Percentiles rank a stretch among this genome's conserved stretches.
These are phyloP conservation scores for Xylophagus ater DNA, from an alignment of 2,888 invertebrate genomes.

Conservation along the genomic window DNA sequence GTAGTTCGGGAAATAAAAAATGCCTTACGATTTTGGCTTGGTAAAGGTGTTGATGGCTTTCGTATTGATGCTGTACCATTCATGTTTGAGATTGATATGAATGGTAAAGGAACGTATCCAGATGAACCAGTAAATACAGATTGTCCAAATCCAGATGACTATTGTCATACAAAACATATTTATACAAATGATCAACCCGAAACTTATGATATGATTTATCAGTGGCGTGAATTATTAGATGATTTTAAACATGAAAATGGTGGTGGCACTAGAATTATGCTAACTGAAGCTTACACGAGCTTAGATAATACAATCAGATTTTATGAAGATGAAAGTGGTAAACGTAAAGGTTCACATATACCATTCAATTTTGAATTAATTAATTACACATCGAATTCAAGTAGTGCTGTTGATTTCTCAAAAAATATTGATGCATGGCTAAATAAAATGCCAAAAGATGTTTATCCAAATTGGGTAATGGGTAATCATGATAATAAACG, in stretches of 20 bases:
- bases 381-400: slow-evolving; percentile 38
- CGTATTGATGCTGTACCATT: slow-evolving; percentile 44
- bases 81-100: slow-evolving; percentile 42
- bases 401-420: slow-evolving; percentile 42
- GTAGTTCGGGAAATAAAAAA: slow-evolving; percentile 54
- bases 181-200: slow-evolving; percentile 45
- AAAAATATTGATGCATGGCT: slow-evolving; percentile 44
- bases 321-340: slow-evolving; percentile 40
- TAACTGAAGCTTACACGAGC: slow-evolving; percentile 47
- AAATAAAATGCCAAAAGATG: slow-evolving; percentile 42
- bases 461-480: slow-evolving; percentile 51
- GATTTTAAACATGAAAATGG: slow-evolving; percentile 45
- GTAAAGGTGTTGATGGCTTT: slow-evolving; percentile 62
- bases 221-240: slow-evolving; percentile 42
- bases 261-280: slow-evolving; percentile 37
- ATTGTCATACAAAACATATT: slow-evolving; percentile 42
- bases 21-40: slow-evolving; percentile 58
- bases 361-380: slow-evolving; percentile 51
- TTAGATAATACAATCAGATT: slow-evolving; percentile 43
- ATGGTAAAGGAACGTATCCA: slow-evolving; percentile 40
- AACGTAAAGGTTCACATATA: slow-evolving; percentile 42
- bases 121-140: slow-evolving; percentile 43
- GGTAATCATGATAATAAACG: slow-evolving; percentile 70
- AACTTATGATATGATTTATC: slow-evolving; percentile 39
- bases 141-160: slow-evolving; percentile 38